These are phyloP conservation scores for Euplagia quadripunctaria DNA, from an alignment of 2,888 invertebrate genomes.

Conservation along the genomic window DNA sequence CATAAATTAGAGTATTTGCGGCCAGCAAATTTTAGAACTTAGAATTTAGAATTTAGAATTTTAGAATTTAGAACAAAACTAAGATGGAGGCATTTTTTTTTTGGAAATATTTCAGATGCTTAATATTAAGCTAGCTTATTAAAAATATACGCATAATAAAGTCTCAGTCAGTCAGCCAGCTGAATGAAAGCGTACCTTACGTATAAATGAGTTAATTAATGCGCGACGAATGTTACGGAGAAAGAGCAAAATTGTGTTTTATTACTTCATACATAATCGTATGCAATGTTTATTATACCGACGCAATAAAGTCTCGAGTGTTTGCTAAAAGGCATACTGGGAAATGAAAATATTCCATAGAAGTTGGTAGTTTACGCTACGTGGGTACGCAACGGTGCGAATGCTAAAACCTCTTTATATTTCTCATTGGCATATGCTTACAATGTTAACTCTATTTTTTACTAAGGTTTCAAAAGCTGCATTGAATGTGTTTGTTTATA, in stretches of 20 bases:
- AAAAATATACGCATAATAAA: constrained; percentile 10
- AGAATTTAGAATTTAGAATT: too few relatives aligned
- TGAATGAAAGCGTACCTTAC: constrained; percentile 21
- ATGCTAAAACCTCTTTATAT: constrained; percentile 5
- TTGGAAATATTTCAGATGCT: background rate
- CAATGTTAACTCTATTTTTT: background rate
- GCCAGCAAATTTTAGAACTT: too few relatives aligned
- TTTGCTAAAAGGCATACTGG: constrained; percentile 22
- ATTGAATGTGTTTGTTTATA: background rate
- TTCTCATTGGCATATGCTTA: constrained; percentile 6
- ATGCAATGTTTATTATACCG: constrained; percentile 24
- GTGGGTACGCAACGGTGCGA: constrained; percentile 11
- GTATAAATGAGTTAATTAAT: constrained; percentile 42
- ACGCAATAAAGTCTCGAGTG: constrained; percentile 23
- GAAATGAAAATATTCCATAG: constrained; percentile 21
- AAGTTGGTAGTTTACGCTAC: constrained; percentile 17
- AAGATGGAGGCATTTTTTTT: too few relatives aligned
- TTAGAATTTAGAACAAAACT: too few relatives aligned
- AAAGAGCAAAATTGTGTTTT: constrained; percentile 47
- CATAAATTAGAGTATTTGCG: too few relatives aligned
- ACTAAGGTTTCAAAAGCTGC: background rate
- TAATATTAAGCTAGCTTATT: constrained; percentile 5
- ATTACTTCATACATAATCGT: constrained; percentile 30
- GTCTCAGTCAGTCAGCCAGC: background rate
- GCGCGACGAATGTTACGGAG: constrained; percentile 24